Evolutionary conservation across 30 jellyfish, hydroid and myxozoan genomes (phyloP).

Genomic region (Turritopsis dohrnii): DNA sequence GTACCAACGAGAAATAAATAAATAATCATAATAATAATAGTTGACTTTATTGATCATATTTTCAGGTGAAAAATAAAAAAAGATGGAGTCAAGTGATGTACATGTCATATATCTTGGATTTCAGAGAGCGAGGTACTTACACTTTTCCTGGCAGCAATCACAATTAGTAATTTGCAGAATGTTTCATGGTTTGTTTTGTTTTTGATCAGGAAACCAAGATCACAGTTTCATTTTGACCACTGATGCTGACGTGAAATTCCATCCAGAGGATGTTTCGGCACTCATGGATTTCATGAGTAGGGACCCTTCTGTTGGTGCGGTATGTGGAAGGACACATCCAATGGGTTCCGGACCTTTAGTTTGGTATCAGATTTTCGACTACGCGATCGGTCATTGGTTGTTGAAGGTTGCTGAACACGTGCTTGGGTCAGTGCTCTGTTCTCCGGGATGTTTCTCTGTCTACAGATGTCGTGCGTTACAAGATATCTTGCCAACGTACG

Average conservation of each 20-base stretch:
- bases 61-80: conserved; percentile 77
- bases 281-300: conserved; percentile 85
- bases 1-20: too few species aligned
- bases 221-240: conserved; percentile 86
- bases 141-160: not conserved
- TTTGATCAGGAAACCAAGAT: conserved; percentile 48
- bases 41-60: not conserved
- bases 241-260: conserved; percentile 70
- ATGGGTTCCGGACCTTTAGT: conserved; percentile 92
- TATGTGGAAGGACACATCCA: conserved; percentile 92
- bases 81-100: conserved; percentile 96
- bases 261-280: conserved; percentile 72
- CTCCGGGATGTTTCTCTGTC: conserved; percentile 93
- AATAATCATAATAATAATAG: too few species aligned
- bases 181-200: not conserved
- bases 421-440: conserved; percentile 90
- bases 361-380: conserved; percentile 86
- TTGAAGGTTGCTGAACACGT: conserved; percentile 92
- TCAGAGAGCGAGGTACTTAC: conserved; percentile 63
- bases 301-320: conserved; percentile 95
- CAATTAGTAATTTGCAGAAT: not conserved
- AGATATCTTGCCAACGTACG: conserved; percentile 81
- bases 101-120: conserved; percentile 86
- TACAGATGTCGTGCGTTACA: conserved; percentile 73
- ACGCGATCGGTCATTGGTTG: conserved; percentile 97